These are phyloP conservation scores for Sarcoramphus papa DNA, from an alignment of 2,797 vertebrate genomes.

Conservation along the genomic window DNA sequence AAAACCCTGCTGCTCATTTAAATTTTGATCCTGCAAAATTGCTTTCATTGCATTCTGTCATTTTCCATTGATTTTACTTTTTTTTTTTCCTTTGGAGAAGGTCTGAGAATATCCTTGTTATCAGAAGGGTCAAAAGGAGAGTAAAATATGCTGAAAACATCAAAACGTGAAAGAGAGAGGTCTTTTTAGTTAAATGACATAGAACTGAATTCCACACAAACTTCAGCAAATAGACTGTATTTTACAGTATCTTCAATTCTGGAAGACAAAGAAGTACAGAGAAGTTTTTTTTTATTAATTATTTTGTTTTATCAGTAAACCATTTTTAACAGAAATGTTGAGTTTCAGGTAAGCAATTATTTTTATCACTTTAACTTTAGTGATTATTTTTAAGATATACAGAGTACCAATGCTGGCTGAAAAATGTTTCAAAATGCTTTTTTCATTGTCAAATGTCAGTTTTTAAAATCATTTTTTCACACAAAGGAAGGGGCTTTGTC, in stretches of 20 bases:
- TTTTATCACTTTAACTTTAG: not conserved
- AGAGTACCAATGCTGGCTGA: not conserved
- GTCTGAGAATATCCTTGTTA: constrained; percentile 11
- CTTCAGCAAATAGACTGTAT: not conserved
- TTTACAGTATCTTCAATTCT: not conserved
- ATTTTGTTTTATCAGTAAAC: not conserved
- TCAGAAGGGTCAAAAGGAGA: constrained; percentile 18
- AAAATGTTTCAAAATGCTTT: not conserved
- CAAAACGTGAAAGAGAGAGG: not conserved
- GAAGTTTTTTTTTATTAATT: not conserved
- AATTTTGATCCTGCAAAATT: constrained; percentile 26
- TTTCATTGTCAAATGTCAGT: not conserved
- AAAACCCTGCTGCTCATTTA: not conserved
- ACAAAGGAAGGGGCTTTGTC: not conserved
- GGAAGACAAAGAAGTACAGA: not conserved
- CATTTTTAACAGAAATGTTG: not conserved
- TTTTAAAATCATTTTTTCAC: not conserved
- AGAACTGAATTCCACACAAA: not conserved
- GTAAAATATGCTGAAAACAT: constrained; percentile 4
- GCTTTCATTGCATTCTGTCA: constrained; percentile 45
- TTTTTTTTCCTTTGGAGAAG: not conserved
- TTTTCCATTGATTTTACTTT: constrained; percentile 20
- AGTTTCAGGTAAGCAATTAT: not conserved
- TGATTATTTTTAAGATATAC: not conserved
- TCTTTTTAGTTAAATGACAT: not conserved